phyloP scores from a whole-genome alignment of 2,113 vertebrate species.

The Melanerpes aurifrons region DNA sequence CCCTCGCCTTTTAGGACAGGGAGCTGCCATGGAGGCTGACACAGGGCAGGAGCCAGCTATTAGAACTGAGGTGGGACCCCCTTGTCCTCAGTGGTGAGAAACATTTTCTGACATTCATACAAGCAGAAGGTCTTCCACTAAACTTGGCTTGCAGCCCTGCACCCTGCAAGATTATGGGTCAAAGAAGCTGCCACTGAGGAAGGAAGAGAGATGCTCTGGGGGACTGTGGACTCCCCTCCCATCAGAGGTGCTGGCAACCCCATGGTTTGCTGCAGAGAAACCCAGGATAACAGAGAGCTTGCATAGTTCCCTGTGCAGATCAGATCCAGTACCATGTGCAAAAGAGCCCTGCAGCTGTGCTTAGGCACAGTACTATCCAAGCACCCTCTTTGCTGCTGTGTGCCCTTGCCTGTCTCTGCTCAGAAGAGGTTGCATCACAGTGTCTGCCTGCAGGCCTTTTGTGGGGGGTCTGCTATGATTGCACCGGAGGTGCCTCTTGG shows the following conservation, averaged over 20 bases:
- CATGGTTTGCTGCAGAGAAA: background rate
- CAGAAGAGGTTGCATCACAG: background rate
- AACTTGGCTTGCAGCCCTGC: background rate
- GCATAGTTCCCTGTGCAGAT: fast-evolving
- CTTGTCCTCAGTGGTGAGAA: background rate
- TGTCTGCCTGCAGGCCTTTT: background rate
- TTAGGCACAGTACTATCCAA: background rate
- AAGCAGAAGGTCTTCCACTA: background rate
- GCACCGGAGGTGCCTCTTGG: background rate
- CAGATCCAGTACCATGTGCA: too few relatives aligned
- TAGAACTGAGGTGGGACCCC: too few relatives aligned
- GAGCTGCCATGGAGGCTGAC: background rate
- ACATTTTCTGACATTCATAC: background rate
- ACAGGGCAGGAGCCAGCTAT: background rate
- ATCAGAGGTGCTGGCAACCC: background rate
- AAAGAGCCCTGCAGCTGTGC: background rate
- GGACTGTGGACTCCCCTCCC: background rate
- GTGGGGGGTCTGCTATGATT: background rate
- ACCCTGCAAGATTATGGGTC: background rate
- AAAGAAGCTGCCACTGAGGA: background rate
- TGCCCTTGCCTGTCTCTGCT: background rate
- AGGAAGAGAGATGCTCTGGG: background rate
- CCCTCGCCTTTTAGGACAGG: background rate
- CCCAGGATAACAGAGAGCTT: background rate
- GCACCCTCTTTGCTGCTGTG: background rate